Base-by-base conservation (phyloP, 2,113 vertebrate species). In the Myotis davidii region DNA sequence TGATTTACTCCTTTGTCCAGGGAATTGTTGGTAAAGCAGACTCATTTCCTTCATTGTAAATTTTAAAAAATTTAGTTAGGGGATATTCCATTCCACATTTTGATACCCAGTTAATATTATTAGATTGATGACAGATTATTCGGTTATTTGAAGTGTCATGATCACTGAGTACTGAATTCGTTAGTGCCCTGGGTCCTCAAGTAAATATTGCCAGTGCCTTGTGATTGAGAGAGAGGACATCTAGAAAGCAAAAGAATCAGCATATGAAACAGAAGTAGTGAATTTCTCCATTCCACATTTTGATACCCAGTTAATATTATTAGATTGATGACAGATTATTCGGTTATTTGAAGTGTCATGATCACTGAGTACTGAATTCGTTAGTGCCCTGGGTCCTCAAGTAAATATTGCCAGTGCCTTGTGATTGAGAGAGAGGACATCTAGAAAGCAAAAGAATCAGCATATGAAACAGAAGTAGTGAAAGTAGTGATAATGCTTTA, bases 41-140 rank as follows among this genome's bases (percentile, higher is more conserved):
- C n/a, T 87, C 34, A 16, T 94, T 85, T 94, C 11, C 23, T 90
- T 94, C 65, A 23, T 95, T 61, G 45, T 45, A 82, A 77, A 86
- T 61, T 76, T 89, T 50, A 32, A 29, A 79, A 18, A 74, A 87
- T 45, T 83, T 92, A 45, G 14, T 84, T 91, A 82, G 52, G 13
- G 8, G 23, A 34, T 89, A 87, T 69, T 81, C n/a, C 21, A 37
- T 90, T 87, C 14, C 10, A 78, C 34, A 72, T 85, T 94, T 87
- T 91, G 84, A 48, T 79, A 52, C 10, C n/a, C 9, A 91, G 25
- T 32, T 96, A 87, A 39, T 82, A 73, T 34, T 9, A 82, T 14
- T 73, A 69, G 17, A 54, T 54, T 90, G 13, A 67, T 61, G 32
- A 72, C 21, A 54, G 34, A 16, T 96, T 79, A 69, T 95, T 97